phyloP scores from a whole-genome alignment of 2,888 invertebrate species.

The Siphlonurus alternatus region DNA sequence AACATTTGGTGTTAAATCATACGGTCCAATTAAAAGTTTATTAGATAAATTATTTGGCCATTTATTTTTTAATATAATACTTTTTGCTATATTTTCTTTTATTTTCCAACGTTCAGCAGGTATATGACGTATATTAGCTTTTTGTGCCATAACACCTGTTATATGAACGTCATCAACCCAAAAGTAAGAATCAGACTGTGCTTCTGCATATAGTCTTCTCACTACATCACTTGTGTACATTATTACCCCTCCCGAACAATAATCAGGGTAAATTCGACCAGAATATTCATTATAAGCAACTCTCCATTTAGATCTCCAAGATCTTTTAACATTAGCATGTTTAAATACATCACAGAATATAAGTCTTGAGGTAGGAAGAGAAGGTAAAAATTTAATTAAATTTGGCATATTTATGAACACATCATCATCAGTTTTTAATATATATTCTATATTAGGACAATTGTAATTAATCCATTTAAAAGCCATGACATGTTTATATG shows the following conservation, averaged over 20 bases:
- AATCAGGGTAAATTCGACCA: slow-evolving; percentile 45
- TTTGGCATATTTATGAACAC: slow-evolving; percentile 20
- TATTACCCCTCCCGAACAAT: slow-evolving; percentile 58
- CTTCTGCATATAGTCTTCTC: slow-evolving; percentile 36
- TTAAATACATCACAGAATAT: slow-evolving; percentile 1
- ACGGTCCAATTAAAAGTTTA: not conserved
- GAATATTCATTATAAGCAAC: slow-evolving; percentile 50
- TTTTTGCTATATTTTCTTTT: not conserved
- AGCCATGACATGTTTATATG: slow-evolving; percentile 69
- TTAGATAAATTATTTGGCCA: not conserved
- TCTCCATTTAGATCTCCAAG: slow-evolving; percentile 57
- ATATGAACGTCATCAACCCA: slow-evolving; percentile 75
- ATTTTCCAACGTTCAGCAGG: slow-evolving; percentile 26
- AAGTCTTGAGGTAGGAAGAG: not conserved
- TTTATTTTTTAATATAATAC: not conserved
- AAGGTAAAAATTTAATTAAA: not conserved
- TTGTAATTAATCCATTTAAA: slow-evolving; percentile 58
- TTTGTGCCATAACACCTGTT: slow-evolving; percentile 42
- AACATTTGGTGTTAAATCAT: not conserved
- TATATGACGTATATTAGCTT: slow-evolving; percentile 33
- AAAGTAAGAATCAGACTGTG: slow-evolving; percentile 47
- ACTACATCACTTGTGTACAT: slow-evolving; percentile 47
- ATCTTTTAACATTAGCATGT: slow-evolving; percentile 36
- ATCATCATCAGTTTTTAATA: slow-evolving; percentile 32
- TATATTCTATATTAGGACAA: slow-evolving; percentile 44